Conservation (phyloP, 2,797 vertebrate species). For the Chelon labrosus region DNA sequence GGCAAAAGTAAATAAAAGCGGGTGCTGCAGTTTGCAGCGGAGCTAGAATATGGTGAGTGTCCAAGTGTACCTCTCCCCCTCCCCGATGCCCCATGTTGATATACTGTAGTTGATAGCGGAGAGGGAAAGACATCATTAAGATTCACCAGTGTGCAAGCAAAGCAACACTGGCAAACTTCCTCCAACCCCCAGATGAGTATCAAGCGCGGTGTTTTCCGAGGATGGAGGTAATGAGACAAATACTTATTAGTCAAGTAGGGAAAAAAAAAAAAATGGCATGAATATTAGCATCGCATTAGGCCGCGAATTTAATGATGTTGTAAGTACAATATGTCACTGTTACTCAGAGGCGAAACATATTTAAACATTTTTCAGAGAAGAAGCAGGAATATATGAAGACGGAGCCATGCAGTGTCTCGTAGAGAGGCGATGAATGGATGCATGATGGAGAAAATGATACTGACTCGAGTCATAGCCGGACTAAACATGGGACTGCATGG, state of each 20-base stretch:
- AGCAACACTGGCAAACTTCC: conserved; percentile 69
- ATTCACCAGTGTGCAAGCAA: conserved; percentile 72
- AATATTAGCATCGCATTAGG: conserved; percentile 76
- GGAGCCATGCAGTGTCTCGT: conserved; percentile 21
- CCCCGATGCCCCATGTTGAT: conserved; percentile 44
- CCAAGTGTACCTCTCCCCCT: conserved; percentile 36
- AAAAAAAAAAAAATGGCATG: conserved; percentile 66
- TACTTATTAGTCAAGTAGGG: conserved; percentile 77
- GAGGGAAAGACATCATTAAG: conserved; percentile 79
- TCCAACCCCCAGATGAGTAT: conserved; percentile 76
- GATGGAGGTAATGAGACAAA: conserved; percentile 81
- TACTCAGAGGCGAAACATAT: conserved; percentile 57
- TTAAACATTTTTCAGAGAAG: conserved; percentile 43
- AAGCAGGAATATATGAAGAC: conserved; percentile 22
- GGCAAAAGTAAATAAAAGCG: conserved; percentile 37
- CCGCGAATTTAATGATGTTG: conserved; percentile 75
- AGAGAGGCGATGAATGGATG: conserved; percentile 39
- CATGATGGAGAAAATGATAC: conserved; percentile 43
- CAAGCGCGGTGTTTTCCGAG: conserved; percentile 77
- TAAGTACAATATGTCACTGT: conserved; percentile 72
- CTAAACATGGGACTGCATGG: conserved; percentile 28
- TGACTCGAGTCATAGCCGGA: conserved; percentile 37
- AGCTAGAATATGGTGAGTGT: conserved; percentile 43
- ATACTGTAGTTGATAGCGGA: conserved; percentile 65
- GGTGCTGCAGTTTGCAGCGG: conserved; percentile 30